Base-by-base conservation (phyloP, 2,113 vertebrate species). In the Platycercus adscitus region DNA sequence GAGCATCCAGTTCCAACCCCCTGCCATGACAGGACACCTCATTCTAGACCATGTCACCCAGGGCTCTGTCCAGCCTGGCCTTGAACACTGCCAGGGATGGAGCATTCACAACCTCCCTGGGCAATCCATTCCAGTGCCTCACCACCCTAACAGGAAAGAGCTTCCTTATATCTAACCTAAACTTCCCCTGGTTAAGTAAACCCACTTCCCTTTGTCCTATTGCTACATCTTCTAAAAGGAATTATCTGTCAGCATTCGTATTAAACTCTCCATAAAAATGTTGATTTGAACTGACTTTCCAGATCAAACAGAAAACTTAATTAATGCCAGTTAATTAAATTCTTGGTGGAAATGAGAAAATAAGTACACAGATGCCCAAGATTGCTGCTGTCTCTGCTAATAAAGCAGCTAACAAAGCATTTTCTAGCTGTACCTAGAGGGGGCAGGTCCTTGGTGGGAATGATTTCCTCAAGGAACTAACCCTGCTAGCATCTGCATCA, bases 221-320 rank as follows among this genome's bases (percentile, higher is more conserved):
- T 4, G 21, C 33, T 35, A 16, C 33, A 35, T 60, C 43, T 89
- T 88, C 47, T 84, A 20, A 63, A 93, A 71, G 37, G 93, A 93
- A 72, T 60, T 11, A 70, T 91, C 72, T 93, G 61, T 83, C 69
- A 89, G 88, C 56, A 56, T 82, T 86, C 70, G 37, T 78, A 83
- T 88, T 89, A 91, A 79, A 43, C 69, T 70, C 71, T 65, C 89
- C 55, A 86, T 88, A 92, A 92, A 87, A 91, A 94, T 86, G 65
- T 91, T 92, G 72, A 89, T 86, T 89, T 82, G 44, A 91, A 77
- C 56, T 58, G 86, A 89, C 82, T 88, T 95, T 96, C 58, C 61
- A 73, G 86, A 90, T 96, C 93, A 95, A 94, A 96, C 81, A 85
- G 93, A 95, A 96, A 97, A 72, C 49, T 78, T 92, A 94, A 95